Evolutionary conservation across 2,888 invertebrate species (phyloP).

Genomic region (Ophion ventricosus): DNA sequence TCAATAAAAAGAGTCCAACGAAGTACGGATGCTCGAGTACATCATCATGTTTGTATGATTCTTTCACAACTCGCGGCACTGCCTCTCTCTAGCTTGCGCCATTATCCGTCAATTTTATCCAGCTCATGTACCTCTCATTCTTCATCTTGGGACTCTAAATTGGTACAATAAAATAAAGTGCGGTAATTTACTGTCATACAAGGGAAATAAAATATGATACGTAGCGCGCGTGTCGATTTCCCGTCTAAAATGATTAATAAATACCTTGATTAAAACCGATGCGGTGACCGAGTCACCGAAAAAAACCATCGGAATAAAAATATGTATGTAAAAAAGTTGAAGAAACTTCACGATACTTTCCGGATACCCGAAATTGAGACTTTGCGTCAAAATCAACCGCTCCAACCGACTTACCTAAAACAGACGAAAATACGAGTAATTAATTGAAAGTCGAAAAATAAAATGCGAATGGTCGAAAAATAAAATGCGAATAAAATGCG

Average conservation of each 20-base stretch:
- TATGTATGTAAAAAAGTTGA: background rate
- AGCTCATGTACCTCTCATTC: slow-evolving; percentile 1
- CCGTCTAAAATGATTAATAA: too few relatives aligned
- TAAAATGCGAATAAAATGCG: background rate
- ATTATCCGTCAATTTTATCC: slow-evolving; percentile 37
- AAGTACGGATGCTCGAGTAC: slow-evolving; percentile 22
- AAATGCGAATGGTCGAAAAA: background rate
- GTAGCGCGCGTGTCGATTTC: background rate
- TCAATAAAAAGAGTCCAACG: background rate
- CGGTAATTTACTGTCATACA: background rate
- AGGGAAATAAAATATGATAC: background rate
- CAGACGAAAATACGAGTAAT: background rate
- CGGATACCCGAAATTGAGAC: background rate
- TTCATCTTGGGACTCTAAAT: slow-evolving; percentile 5
- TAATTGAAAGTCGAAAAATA: background rate
- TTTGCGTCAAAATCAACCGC: background rate
- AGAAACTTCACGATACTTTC: slow-evolving; percentile 2
- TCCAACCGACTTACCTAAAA: slow-evolving; percentile 36
- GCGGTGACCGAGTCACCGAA: too few relatives aligned
- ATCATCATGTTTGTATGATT: slow-evolving; percentile 27
- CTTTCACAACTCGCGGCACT: slow-evolving; percentile 33
- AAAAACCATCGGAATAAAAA: background rate
- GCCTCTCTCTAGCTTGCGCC: slow-evolving; percentile 11
- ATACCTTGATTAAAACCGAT: too few relatives aligned
- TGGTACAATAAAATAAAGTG: background rate